Percentiles rank a stretch among this genome's conserved stretches.
These are phyloP conservation scores for Margaritifera margaritifera DNA, from an alignment of 2,888 invertebrate genomes.

Conservation along the genomic window DNA sequence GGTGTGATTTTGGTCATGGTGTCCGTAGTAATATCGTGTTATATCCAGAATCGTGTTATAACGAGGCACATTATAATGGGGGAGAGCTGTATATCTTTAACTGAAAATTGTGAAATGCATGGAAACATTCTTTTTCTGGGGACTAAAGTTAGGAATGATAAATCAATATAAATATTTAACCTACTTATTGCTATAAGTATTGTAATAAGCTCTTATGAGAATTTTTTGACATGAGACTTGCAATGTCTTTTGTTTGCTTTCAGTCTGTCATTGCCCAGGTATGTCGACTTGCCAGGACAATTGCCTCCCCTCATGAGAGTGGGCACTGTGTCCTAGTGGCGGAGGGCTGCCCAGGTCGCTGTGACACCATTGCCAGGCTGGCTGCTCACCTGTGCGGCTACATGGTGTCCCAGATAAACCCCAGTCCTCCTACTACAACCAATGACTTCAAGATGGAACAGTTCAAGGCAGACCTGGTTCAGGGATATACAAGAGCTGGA, in stretches of 20 bases:
- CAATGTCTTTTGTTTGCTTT: constrained; percentile 4
- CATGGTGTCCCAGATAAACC: constrained; percentile 64
- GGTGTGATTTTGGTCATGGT: no score
- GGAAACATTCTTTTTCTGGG: no score
- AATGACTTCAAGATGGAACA: constrained; percentile 59
- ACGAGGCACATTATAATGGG: no score
- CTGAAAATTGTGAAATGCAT: no score
- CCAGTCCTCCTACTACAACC: constrained; percentile 48
- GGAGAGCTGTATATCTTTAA: no score
- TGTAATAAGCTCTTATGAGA: no score
- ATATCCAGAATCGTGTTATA: no score
- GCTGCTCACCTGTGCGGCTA: constrained; percentile 70
- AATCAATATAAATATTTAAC: no score
- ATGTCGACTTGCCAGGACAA: constrained; percentile 67
- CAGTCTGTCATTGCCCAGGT: constrained; percentile 68
- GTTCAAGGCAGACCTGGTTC: constrained; percentile 69
- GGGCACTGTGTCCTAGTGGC: constrained; percentile 68
- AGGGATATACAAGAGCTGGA: constrained; percentile 70
- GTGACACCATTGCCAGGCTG: constrained; percentile 63
- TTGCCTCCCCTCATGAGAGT: constrained; percentile 69
- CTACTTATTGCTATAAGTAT: no score
- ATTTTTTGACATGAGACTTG: background rate
- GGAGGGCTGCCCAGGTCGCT: constrained; percentile 68
- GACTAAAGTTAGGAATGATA: no score
- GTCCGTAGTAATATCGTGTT: no score